Percentiles rank a stretch among this genome's conserved stretches.
Evolutionary conservation across 1,140 invertebrate genomes (phyloP).

Genomic region (Pachyrhynchus sulphureomaculatus): DNA sequence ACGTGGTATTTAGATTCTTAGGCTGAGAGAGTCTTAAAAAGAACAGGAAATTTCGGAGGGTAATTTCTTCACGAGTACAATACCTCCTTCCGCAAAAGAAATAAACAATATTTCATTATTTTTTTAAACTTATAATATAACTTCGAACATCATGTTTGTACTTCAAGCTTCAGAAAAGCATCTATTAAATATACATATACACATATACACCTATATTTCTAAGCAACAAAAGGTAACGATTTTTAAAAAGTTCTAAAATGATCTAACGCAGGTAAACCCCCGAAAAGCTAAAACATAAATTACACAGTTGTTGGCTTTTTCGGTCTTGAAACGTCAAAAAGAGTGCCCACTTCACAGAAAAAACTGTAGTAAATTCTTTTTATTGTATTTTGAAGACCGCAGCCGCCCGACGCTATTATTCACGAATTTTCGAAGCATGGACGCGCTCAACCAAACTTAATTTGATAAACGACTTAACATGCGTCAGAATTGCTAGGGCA

Average conservation of each 20-base stretch:
- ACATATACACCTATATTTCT: too few relatives aligned
- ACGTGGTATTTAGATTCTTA: too few relatives aligned
- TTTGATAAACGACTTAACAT: conserved; percentile 32
- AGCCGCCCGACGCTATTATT: conserved; percentile 25
- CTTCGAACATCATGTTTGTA: too few relatives aligned
- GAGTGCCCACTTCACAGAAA: conserved; percentile 32
- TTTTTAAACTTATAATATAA: too few relatives aligned
- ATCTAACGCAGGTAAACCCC: conserved; percentile 5
- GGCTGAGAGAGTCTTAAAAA: too few relatives aligned
- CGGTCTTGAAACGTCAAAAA: conserved; percentile 29
- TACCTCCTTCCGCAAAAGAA: too few relatives aligned
- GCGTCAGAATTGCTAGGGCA: neutral
- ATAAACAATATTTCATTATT: too few relatives aligned
- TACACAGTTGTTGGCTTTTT: neutral
- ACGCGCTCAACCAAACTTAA: conserved; percentile 28
- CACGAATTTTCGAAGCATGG: conserved; percentile 25
- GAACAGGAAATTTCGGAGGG: too few relatives aligned
- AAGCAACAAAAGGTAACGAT: too few relatives aligned
- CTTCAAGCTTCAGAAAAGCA: too few relatives aligned
- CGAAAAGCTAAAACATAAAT: conserved; percentile 22
- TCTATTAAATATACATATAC: too few relatives aligned
- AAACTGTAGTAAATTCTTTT: conserved; percentile 31
- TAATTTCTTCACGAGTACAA: too few relatives aligned
- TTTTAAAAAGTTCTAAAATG: neutral
- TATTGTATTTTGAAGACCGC: conserved; percentile 19